Evolutionary conservation across 2,113 vertebrate species (phyloP), one percentile per base, ranked within the genome.

Genomic region (Parus major): DNA sequence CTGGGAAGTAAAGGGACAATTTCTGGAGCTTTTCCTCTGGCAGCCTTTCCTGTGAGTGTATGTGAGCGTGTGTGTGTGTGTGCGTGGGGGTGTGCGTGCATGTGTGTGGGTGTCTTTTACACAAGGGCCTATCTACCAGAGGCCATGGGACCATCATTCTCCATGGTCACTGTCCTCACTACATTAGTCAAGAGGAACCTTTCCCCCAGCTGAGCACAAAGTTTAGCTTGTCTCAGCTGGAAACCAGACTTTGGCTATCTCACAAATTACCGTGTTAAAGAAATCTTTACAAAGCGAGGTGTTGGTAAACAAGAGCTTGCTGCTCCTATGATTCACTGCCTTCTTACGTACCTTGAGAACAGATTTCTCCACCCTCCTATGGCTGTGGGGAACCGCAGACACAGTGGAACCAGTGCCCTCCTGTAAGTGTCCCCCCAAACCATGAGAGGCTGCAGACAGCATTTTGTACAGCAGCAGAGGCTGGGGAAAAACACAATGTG

Each of bases 251-350:
- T 41, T 41, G 61, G 42, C 63, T 88, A 92, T 88, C 88, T 95
- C 81, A 78, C 72, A 90, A 94, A 92, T 90, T 64, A 81, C 80
- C 3, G 10, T 19, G 52, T 88, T 84, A 90, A 72, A 84, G 86
- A 82, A 77, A 84, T 90, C 80, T 86, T 92, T 80, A 83, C 7
- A 5, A 70, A 91, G 35, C 0, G 0, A 92, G 56, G 75, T 95
- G 96, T 88, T 94, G 61, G 95, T 94, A 96, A 97, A 95, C 90
- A 94, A 93, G 76, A 78, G 23, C 69, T 93, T 64, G 36, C 70
- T 76, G 55, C 82, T 94, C 12, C 46, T 90, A 68, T 97, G 95
- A 97, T 96, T 97, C 95, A 96, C 65, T 91, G 56, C 72, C 60
- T 95, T 96, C 86, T 95, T 96, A 88, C 36, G 21, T n/a, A 92